Conservation (phyloP, 2,888 invertebrate species). For the Clitarchus hookeri region DNA sequence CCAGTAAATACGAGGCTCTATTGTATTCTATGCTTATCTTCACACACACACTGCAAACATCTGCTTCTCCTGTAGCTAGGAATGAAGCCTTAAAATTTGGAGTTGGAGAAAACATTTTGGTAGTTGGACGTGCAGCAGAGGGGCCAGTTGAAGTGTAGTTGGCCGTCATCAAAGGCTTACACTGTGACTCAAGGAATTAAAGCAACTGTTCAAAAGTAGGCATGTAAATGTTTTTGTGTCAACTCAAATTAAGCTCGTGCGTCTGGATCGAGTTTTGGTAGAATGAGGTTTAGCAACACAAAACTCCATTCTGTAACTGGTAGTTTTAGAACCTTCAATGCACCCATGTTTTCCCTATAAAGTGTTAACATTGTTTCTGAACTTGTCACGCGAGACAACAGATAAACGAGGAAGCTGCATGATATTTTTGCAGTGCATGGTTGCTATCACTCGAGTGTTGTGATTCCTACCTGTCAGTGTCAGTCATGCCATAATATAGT, state of each 20-base stretch:
- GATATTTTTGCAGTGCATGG: not conserved
- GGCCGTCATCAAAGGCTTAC: not conserved
- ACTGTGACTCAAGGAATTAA: not conserved
- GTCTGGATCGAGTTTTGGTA: not conserved
- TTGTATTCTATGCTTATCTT: not conserved
- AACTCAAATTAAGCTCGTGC: not conserved
- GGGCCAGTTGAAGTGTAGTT: not conserved
- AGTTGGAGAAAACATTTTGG: not conserved
- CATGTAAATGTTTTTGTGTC: not conserved
- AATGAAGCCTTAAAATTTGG: not conserved
- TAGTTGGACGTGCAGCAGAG: not conserved
- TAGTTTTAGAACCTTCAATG: not conserved
- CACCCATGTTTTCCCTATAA: not conserved
- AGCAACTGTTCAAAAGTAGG: not conserved
- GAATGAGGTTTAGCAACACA: not conserved
- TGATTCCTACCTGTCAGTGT: not conserved
- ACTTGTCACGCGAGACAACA: not conserved
- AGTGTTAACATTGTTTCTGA: not conserved
- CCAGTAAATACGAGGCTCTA: not conserved
- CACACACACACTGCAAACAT: not conserved
- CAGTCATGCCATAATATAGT: not conserved
- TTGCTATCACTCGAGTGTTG: not conserved
- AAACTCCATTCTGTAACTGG: not conserved
- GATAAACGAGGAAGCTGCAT: not conserved
- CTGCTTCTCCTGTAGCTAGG: not conserved